phyloP scores from a whole-genome alignment of 2,797 vertebrate genomes.

The Hapalemur alaotrensis region DNA sequence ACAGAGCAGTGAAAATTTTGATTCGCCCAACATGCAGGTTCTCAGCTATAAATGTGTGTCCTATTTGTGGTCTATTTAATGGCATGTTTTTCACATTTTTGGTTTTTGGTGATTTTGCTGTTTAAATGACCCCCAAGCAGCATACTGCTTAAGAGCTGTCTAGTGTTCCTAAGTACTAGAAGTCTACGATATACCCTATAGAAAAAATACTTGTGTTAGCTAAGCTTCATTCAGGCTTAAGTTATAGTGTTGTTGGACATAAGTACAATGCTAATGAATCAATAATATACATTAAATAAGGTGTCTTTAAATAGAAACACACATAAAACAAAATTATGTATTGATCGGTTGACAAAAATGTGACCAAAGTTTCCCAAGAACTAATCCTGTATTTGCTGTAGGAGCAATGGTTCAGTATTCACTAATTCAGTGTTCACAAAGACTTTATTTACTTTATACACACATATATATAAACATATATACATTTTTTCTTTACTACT shows the following conservation, averaged over 20 bases:
- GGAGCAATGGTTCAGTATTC: neutral
- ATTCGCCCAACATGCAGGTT: neutral
- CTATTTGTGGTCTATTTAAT: neutral
- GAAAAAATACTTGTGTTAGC: neutral
- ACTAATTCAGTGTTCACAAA: neutral
- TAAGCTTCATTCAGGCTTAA: neutral
- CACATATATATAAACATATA: too few species aligned
- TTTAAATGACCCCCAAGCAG: neutral
- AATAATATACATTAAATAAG: neutral
- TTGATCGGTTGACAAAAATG: neutral
- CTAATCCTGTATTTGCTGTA: neutral
- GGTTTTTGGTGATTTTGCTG: neutral
- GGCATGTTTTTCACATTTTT: neutral
- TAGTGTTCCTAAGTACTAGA: neutral
- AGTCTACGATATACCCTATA: neutral
- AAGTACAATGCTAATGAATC: neutral
- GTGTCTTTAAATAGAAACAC: conserved; percentile 31
- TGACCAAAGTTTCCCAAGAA: neutral
- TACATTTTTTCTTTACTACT: too few species aligned
- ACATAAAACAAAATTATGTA: neutral
- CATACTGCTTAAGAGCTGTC: neutral
- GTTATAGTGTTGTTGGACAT: neutral
- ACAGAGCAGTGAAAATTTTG: neutral
- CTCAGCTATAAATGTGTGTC: neutral
- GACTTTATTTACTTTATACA: too few species aligned